Percentiles rank a stretch among this genome's conserved stretches.
Evolutionary conservation across 1,140 invertebrate genomes (phyloP).

Genomic region (Tenebrio molitor): DNA sequence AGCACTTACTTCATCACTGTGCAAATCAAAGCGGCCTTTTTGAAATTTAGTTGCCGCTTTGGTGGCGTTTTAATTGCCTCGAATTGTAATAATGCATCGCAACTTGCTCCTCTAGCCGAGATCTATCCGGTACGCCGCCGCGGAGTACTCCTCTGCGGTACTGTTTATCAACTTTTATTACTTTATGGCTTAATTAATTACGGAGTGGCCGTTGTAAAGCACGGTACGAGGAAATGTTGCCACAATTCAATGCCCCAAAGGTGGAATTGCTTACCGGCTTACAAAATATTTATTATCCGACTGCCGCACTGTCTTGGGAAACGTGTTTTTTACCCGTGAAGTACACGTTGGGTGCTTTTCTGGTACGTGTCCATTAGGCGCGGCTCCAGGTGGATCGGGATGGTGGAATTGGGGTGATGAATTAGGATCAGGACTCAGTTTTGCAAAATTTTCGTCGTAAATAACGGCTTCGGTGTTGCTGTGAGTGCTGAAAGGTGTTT

Average conservation of each 20-base stretch:
- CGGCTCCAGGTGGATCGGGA: too few relatives aligned
- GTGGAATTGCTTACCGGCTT: background rate
- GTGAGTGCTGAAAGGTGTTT: too few relatives aligned
- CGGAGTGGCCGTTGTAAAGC: background rate
- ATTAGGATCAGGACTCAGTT: too few relatives aligned
- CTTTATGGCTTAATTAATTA: constrained; percentile 14
- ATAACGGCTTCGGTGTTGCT: too few relatives aligned
- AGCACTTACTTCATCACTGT: constrained; percentile 43
- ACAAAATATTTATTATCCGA: constrained; percentile 1
- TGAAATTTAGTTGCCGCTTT: constrained; percentile 17
- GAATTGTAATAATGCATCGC: background rate
- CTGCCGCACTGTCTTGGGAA: background rate
- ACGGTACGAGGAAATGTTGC: constrained; percentile 5
- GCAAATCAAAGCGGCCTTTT: constrained; percentile 31
- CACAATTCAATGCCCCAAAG: constrained; percentile 6
- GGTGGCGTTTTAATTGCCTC: background rate
- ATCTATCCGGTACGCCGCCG: background rate
- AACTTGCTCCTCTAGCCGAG: background rate
- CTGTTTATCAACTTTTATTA: constrained; percentile 8
- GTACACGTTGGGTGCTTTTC: too few relatives aligned
- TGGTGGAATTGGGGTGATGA: too few relatives aligned
- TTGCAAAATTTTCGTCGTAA: too few relatives aligned
- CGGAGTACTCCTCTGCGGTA: background rate
- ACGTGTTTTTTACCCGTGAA: background rate
- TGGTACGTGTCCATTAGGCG: too few relatives aligned